Conservation (phyloP, 2,888 invertebrate genomes). For the Prosopocoilus inquinatus region DNA sequence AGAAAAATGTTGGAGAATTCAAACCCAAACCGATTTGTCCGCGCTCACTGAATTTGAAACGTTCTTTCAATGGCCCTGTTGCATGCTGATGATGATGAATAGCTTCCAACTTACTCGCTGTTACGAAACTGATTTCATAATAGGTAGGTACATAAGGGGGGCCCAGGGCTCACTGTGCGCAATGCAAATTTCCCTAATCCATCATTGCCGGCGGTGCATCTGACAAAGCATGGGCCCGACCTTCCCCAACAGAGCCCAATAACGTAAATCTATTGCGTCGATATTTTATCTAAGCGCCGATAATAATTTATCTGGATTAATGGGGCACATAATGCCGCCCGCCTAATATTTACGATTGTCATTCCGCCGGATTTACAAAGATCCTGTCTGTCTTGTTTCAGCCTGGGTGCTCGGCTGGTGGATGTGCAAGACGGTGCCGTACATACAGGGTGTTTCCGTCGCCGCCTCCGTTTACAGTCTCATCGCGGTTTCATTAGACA, state of each 20-base stretch:
- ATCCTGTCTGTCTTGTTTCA: constrained; percentile 55
- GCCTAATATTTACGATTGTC: neutral
- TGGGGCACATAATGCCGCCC: neutral
- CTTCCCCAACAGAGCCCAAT: constrained; percentile 22
- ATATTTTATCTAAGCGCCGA: constrained; percentile 15
- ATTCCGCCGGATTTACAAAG: neutral
- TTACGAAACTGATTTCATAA: constrained; percentile 9
- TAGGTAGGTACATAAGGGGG: too few species aligned
- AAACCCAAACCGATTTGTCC: too few species aligned
- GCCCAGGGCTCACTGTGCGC: constrained; percentile 19
- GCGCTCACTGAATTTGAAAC: too few species aligned
- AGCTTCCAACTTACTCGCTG: constrained; percentile 1
- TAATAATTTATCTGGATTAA: neutral
- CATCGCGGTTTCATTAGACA: constrained; percentile 91
- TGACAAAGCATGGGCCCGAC: constrained; percentile 16
- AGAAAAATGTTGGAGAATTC: too few species aligned
- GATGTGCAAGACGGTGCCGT: constrained; percentile 95
- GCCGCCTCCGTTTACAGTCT: constrained; percentile 95
- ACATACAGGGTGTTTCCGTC: constrained; percentile 92
- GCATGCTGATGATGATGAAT: too few species aligned
- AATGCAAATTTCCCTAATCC: constrained; percentile 25
- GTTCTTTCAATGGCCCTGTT: too few species aligned
- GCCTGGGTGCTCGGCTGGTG: constrained; percentile 94
- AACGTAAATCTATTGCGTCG: constrained; percentile 20
- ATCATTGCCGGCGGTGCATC: constrained; percentile 19